Percentiles rank a stretch among this genome's conserved stretches.
Conservation (phyloP, 2,113 vertebrate genomes). For the Arvicanthis niloticus region DNA sequence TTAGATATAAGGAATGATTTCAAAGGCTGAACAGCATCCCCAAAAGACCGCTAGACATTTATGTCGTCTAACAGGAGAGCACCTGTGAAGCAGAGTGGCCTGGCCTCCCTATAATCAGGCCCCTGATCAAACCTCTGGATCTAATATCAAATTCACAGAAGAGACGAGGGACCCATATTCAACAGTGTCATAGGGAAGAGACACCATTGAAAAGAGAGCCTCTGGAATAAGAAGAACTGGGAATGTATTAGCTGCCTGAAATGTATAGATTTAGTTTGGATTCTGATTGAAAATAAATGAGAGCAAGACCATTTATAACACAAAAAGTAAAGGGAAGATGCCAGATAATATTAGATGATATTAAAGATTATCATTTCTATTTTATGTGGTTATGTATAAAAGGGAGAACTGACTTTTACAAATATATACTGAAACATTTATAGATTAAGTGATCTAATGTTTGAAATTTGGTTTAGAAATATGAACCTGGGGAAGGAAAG, state of each 20-base stretch:
- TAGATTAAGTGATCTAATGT: background rate
- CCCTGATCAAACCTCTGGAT: background rate
- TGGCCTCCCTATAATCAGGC: background rate
- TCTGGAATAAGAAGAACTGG: background rate
- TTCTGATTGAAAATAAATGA: background rate
- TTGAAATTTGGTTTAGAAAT: background rate
- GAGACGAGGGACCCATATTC: background rate
- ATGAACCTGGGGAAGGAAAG: background rate
- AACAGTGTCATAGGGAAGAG: background rate
- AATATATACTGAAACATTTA: background rate
- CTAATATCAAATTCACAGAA: background rate
- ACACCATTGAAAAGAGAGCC: background rate
- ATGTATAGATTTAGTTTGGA: background rate
- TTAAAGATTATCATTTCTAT: background rate
- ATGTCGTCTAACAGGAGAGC: background rate
- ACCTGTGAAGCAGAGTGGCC: background rate
- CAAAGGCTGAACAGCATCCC: background rate
- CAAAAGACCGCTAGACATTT: background rate
- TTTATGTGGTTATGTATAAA: background rate
- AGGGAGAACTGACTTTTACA: background rate
- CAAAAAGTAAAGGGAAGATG: background rate
- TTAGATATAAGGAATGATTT: background rate
- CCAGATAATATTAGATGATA: background rate
- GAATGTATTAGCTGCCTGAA: background rate
- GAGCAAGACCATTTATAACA: background rate